Evolutionary conservation across 2,113 vertebrate genomes (phyloP).

Genomic region (Kryptolebias marmoratus): DNA sequence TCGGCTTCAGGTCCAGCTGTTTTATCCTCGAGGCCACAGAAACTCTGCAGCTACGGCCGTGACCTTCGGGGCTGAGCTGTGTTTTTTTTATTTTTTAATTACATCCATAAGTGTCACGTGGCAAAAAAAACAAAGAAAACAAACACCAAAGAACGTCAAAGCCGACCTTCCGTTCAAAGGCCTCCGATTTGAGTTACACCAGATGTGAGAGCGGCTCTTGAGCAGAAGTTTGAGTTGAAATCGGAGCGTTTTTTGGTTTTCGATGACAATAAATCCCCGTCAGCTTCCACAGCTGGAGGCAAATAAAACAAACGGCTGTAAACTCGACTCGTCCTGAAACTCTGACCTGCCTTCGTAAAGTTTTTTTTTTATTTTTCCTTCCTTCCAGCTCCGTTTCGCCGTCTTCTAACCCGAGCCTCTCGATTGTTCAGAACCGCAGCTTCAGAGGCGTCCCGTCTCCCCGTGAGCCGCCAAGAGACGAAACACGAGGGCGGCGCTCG

Average conservation of each 20-base stretch:
- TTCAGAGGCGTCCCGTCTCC: neutral
- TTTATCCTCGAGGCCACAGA: too few relatives aligned
- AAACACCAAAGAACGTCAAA: conserved; percentile 2
- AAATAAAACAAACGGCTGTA: conserved; percentile 38
- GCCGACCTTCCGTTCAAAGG: conserved; percentile 14
- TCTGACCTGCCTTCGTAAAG: neutral
- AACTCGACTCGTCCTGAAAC: conserved; percentile 16
- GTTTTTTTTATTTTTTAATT: neutral
- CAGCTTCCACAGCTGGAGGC: conserved; percentile 5
- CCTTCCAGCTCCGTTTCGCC: neutral
- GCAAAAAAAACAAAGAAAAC: neutral
- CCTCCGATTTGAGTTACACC: neutral
- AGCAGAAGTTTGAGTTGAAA: neutral
- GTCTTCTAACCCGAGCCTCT: neutral
- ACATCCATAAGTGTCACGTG: conserved; percentile 23
- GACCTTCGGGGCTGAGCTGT: neutral
- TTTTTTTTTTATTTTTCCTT: neutral
- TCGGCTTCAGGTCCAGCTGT: too few relatives aligned
- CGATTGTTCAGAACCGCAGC: conserved; percentile 7
- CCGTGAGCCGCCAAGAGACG: conserved; percentile 6
- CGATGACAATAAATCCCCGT: neutral
- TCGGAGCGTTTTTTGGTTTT: neutral
- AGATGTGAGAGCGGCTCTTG: too few relatives aligned
- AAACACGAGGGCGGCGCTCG: conserved; percentile 14
- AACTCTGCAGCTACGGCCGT: neutral